Evolutionary conservation across 2,113 vertebrate species (phyloP), one percentile per base, ranked within the genome.

Genomic region (Cromileptes altivelis): DNA sequence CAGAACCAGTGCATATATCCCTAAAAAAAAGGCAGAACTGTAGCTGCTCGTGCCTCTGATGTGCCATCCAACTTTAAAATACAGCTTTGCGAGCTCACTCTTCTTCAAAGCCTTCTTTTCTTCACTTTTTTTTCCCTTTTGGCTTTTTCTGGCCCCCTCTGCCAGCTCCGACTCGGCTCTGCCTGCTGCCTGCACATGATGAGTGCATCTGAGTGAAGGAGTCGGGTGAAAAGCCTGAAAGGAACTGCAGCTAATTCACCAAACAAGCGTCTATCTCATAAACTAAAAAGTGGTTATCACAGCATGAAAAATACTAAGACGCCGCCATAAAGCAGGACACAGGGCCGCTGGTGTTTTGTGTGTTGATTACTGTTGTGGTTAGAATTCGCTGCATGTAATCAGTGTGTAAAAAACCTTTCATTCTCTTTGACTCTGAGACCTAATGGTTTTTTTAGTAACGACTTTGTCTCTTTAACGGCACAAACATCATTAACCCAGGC

Each of bases 41-140:
- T 67, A 78, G 87, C 85, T 61, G 64, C 74, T 73, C 65, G 52
- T 45, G 81, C 70, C 85, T 93, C 85, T 91, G 89, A 91, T 86
- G 85, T 92, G 82, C 78, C 84, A 85, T 89, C 87, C 88, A 92
- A 89, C 88, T 91, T 89, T 88, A 90, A 90, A 92, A 90, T 80
- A 70, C 87, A 84, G 80, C 83, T 90, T 89, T 90, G 67, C 70
- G 7, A 82, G 84, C 81, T 68, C 76, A 40, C 77, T 79, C 83
- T 74, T 85, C 82, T 88, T 92, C 91, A 91, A 91, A 92, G 90
- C 42, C 27, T 83, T 76, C 23, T 76, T 73, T 77, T 63, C 18
- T 68, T 63, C 53, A 70, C 47, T 60, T 56, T 82, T 64, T 23
- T 47, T 10, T 21, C 4, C 4, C 14, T 50, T 50, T 19, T 58